Evolutionary conservation across 2,113 vertebrate species (phyloP), one percentile per base, ranked within the genome.

Genomic region (Cheilinus undulatus): DNA sequence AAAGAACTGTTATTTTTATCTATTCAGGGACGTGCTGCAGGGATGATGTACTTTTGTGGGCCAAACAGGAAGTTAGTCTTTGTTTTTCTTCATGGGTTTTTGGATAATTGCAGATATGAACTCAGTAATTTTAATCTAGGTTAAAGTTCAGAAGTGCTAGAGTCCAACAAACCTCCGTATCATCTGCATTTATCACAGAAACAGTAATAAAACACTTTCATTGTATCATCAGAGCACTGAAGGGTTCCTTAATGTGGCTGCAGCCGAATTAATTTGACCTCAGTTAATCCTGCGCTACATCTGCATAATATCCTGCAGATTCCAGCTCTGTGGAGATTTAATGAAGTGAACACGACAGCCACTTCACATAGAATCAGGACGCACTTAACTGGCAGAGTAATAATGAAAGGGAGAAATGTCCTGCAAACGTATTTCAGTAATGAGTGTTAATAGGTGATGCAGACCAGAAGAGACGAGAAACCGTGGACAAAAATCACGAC

Each of bases 301-400:
- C n/a, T 64, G 49, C 23, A 32, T 57, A 63, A 42, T 60, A 74
- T 48, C 50, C 22, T 54, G 32, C 74, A 53, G 46, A 40, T 63
- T 67, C 13, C 15, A 30, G 62, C 51, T 45, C 46, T 57, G 54
- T 22, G 14, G 24, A 73, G 63, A 30, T 59, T 56, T n/a, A 68
- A 69, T 27, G 50, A 56, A 34, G 48, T 56, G 52, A 60, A 34
- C 38, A 69, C 1, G 10, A 54, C 0, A 17, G 30, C n/a, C 40
- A 40, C 20, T 63, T 84, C 30, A 68, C 64, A 83, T 74, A 76
- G 73, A 81, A 82, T 59, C 73, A 81, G 0, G 20, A 28, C 42
- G 74, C 65, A 54, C 65, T 68, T 71, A 86, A 74, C 34, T 80
- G 67, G 28, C 53, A 64, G 49, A 51, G 60, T 62, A 40, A n/a